phyloP scores from a whole-genome alignment of 37 sponge, comb jelly and placozoan genomes.

The Dysidea cf. avara region DNA sequence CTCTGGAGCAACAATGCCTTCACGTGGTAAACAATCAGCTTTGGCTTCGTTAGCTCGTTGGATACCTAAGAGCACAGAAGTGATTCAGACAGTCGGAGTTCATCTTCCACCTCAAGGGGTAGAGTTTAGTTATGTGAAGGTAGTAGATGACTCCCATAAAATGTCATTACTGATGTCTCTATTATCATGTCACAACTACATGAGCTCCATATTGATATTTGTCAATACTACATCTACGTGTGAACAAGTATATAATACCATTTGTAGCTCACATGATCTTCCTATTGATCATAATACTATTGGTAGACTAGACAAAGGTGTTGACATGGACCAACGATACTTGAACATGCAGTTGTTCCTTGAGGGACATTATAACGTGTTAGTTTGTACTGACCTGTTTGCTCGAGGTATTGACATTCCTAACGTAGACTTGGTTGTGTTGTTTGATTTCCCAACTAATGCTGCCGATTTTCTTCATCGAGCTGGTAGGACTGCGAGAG shows the following conservation, averaged over 20 bases:
- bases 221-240: slow-evolving; percentile 33
- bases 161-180: too few relatives aligned
- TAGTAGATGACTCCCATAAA: neutral
- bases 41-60: slow-evolving; percentile 27
- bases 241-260: slow-evolving; percentile 4
- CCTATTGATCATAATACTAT: neutral
- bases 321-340: slow-evolving; percentile 19
- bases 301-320: slow-evolving; percentile 25
- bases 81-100: slow-evolving; percentile 48
- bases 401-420: slow-evolving; percentile 81
- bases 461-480: slow-evolving; percentile 76
- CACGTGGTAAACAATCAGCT: slow-evolving; percentile 40
- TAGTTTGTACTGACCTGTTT: slow-evolving; percentile 70
- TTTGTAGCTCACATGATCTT: neutral
- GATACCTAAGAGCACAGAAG: slow-evolving; percentile 37
- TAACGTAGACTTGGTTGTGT: slow-evolving; percentile 61
- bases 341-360: slow-evolving; percentile 33
- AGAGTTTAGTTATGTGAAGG: slow-evolving; percentile 25
- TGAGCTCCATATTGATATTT: slow-evolving; percentile 29
- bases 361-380: slow-evolving; percentile 31
- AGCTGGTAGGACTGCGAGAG: slow-evolving; percentile 83
- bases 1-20: slow-evolving; percentile 75
- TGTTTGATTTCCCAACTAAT: slow-evolving; percentile 82
- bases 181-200: too few relatives aligned
- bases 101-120: slow-evolving; percentile 38